Base-by-base conservation (phyloP, 2,797 vertebrate species). In the Silurus lanzhouensis region DNA sequence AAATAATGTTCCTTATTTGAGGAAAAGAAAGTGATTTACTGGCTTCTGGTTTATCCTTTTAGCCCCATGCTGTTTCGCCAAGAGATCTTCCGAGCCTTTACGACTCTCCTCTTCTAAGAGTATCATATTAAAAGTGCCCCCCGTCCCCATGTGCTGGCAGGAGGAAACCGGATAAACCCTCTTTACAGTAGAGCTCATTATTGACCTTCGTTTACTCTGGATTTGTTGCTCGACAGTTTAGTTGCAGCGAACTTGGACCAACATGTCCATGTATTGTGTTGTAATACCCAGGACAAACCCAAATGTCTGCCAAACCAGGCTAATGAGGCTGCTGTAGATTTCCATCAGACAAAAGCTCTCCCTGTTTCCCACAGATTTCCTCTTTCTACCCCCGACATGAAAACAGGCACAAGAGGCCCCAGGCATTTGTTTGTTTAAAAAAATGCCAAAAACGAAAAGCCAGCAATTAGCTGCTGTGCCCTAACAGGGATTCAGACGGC, bases 351-450 rank as follows among this genome's bases (percentile, higher is more conserved):
- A 8, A 52, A 85, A 57, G 77, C 20, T 44, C 15, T 22, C 10
- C 17, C 22, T 64, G 67, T 58, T 55, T 60, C 44, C n/a, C 67
- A 66, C 70, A 25, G 60, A 66, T 58, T 89, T 86, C 60, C 79
- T 82, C 44, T 46, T 79, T 85, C 25, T 2, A 85, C 52, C 74
- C 77, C 58, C 27, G 31, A 70, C 46, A 61, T 84, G 68, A 84
- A 84, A 84, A 60, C 44, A 70, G 22, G 46, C 46, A 27, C 25
- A 52, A 64, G 58, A 20, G 25, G 60, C 72, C 27, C 55, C 76
- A n/a, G 70, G 20, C 66, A 14, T 80, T 75, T 89, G 44, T 85
- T 87, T 87, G 74, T 85, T 84, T 66, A 84, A 75, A 72, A 38
- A 83, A 86, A 74, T 81, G 2, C 82, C 15, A 19, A 68, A 76